Conservation (phyloP, 2,113 vertebrate species). For the Turdus rufiventris region DNA sequence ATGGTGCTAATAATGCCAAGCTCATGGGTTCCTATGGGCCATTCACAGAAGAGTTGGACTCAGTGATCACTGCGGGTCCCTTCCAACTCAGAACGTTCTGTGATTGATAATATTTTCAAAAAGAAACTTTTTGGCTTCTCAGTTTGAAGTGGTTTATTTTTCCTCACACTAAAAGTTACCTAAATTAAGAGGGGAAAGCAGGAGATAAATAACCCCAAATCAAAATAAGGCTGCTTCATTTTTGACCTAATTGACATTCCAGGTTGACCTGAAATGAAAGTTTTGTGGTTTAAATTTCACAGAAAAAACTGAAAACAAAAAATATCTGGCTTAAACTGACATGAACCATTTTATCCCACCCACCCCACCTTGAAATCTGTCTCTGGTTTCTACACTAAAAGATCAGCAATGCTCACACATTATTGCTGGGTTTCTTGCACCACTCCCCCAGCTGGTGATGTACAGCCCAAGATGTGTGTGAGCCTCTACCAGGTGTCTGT, state of each 20-base stretch:
- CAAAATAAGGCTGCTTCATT: background rate
- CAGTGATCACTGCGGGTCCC: background rate
- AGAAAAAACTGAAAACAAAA: background rate
- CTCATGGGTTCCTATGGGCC: background rate
- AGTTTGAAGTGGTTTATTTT: background rate
- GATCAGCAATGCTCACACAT: background rate
- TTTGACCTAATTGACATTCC: background rate
- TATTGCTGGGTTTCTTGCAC: background rate
- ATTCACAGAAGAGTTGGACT: background rate
- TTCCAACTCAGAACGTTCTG: background rate
- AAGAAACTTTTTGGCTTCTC: background rate
- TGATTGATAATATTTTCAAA: background rate
- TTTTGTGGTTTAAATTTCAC: background rate
- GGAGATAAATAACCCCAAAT: background rate
- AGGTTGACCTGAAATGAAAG: background rate
- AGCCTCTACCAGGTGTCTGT: background rate
- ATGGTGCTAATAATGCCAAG: background rate
- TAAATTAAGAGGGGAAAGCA: background rate
- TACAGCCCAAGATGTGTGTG: background rate
- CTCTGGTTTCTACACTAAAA: background rate
- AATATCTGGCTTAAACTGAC: background rate
- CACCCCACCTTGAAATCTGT: background rate
- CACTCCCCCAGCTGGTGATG: background rate
- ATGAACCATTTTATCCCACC: rapidly evolving
- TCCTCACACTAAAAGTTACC: background rate